phyloP scores from a whole-genome alignment of 2,888 invertebrate species.

The Yponomeuta cagnagella region DNA sequence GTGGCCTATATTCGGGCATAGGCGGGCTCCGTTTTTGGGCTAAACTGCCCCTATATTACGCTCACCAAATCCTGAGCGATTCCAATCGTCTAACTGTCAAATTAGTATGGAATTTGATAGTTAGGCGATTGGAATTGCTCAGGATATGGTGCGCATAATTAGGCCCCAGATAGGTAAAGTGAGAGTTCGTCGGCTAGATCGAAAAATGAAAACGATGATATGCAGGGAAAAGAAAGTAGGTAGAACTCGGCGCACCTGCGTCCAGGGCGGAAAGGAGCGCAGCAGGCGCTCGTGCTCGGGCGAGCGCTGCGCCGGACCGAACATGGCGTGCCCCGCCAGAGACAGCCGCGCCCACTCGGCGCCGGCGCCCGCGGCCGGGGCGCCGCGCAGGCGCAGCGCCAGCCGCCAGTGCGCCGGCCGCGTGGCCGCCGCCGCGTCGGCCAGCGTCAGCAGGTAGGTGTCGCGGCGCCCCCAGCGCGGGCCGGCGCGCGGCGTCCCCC shows the following conservation, averaged over 20 bases:
- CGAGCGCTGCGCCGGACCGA: constrained; percentile 72
- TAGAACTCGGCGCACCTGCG: constrained; percentile 58
- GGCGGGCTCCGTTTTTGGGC: too few species aligned
- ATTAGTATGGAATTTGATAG: too few species aligned
- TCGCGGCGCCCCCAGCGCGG: not conserved
- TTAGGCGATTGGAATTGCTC: too few species aligned
- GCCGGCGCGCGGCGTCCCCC: not conserved
- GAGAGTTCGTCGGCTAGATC: not conserved
- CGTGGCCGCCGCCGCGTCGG: constrained; percentile 21
- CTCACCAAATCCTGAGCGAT: too few species aligned
- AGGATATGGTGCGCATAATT: too few species aligned
- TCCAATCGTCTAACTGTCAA: too few species aligned
- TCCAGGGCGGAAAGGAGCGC: constrained; percentile 78
- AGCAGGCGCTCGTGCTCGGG: constrained; percentile 70
- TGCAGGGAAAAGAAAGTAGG: not conserved
- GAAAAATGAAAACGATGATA: not conserved
- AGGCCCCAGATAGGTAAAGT: too few species aligned
- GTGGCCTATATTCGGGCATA: too few species aligned
- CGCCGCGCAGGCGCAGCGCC: constrained; percentile 3
- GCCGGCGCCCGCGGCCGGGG: constrained; percentile 13
- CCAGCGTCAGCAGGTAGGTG: constrained; percentile 30
- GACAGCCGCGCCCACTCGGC: constrained; percentile 65
- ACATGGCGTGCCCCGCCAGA: constrained; percentile 76
- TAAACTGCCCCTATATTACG: too few species aligned
- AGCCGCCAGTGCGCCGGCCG: constrained; percentile 16